phyloP scores from a whole-genome alignment of 2,888 invertebrate genomes.

The Campoletis raptor region DNA sequence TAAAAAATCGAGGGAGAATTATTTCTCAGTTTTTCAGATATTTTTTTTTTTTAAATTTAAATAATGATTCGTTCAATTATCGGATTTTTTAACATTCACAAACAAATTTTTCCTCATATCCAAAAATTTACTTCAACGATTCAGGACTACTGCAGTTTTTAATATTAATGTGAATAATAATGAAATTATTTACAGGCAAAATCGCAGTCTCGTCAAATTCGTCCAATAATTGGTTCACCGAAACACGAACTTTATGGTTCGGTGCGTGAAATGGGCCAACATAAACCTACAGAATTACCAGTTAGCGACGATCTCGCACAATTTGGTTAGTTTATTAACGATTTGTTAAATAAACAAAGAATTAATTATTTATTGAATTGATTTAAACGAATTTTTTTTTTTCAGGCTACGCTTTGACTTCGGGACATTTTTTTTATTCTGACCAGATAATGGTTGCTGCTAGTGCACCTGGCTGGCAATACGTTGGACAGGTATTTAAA shows the following conservation, averaged over 20 bases:
- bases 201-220: neutral
- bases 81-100: too few species aligned
- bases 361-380: neutral
- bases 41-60: neutral
- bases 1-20: neutral
- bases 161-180: neutral
- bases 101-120: neutral
- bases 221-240: slow-evolving; percentile 74
- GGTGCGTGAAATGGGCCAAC: slow-evolving; percentile 63
- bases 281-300: slow-evolving; percentile 53
- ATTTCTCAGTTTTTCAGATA: neutral
- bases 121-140: neutral
- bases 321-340: slow-evolving; percentile 70
- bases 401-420: slow-evolving; percentile 77
- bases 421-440: slow-evolving; percentile 76
- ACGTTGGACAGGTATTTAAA: slow-evolving; percentile 73
- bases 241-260: slow-evolving; percentile 71
- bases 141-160: neutral
- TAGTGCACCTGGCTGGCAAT: slow-evolving; percentile 77
- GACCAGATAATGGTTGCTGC: slow-evolving; percentile 72
- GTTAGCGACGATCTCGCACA: slow-evolving; percentile 68
- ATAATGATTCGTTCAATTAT: neutral
- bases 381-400: slow-evolving; percentile 3
- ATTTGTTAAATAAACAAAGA: neutral
- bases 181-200: slow-evolving; percentile 22